These are phyloP conservation scores for Euphonia xanthogaster DNA, from an alignment of 2,797 vertebrate species.

Conservation along the genomic window DNA sequence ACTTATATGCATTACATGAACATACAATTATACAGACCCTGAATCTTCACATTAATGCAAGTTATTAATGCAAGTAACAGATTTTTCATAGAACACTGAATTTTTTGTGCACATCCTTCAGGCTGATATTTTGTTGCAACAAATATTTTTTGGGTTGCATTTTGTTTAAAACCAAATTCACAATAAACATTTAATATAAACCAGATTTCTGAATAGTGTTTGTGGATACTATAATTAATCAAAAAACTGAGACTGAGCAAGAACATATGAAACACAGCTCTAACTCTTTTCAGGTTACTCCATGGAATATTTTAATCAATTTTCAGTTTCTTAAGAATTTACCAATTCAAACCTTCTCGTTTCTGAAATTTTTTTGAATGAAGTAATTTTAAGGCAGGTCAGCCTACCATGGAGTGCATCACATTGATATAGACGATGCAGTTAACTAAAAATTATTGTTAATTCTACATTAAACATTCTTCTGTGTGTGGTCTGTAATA, in stretches of 20 bases:
- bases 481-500: not conserved
- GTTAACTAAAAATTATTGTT: not conserved
- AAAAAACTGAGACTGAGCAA: not conserved
- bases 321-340: not conserved
- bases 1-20: accelerated
- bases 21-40: not conserved
- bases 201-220: not conserved
- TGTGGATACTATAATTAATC: not conserved
- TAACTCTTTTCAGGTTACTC: not conserved
- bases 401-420: not conserved
- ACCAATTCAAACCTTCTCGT: accelerated
- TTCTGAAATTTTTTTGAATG: not conserved
- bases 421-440: not conserved
- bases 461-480: not conserved
- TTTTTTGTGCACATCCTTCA: not conserved
- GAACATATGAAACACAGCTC: not conserved
- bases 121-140: not conserved
- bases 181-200: not conserved
- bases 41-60: not conserved
- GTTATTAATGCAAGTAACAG: not conserved
- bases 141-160: not conserved
- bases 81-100: not conserved
- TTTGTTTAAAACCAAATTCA: not conserved
- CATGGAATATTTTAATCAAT: not conserved
- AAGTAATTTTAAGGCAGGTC: not conserved